Conservation (phyloP, 1,140 invertebrate species). For the Eueides isabella region DNA sequence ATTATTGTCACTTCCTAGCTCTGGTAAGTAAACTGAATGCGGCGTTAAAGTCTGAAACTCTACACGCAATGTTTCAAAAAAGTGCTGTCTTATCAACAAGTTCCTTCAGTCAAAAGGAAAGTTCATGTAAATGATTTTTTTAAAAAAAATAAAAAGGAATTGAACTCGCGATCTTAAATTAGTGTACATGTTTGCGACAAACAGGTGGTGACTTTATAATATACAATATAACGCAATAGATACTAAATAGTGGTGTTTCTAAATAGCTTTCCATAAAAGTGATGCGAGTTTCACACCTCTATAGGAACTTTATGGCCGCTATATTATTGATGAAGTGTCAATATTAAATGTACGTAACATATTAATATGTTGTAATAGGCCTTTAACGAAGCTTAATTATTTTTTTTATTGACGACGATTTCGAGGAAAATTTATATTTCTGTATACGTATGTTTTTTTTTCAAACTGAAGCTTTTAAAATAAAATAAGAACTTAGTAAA, state of each 20-base stretch:
- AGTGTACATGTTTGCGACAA: background rate
- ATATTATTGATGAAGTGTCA: background rate
- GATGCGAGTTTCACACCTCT: slow-evolving; percentile 2
- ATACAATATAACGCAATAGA: background rate
- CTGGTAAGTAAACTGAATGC: background rate
- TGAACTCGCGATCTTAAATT: too few species aligned
- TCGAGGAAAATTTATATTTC: background rate
- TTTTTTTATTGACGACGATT: background rate
- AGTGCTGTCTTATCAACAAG: background rate
- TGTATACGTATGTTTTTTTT: too few species aligned
- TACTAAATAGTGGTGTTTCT: background rate
- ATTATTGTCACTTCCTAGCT: too few species aligned
- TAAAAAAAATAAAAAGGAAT: too few species aligned
- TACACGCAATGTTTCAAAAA: background rate
- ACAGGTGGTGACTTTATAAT: background rate
- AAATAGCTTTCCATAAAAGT: background rate
- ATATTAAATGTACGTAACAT: background rate
- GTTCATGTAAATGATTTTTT: too few species aligned
- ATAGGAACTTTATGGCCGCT: background rate
- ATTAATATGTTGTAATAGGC: background rate
- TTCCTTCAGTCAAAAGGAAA: too few species aligned
- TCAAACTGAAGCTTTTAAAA: too few species aligned
- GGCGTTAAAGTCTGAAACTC: background rate
- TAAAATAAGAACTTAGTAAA: too few species aligned
- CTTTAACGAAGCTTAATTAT: background rate